A percentile compares a stretch with the other conserved stretches of the same genome.
These are phyloP conservation scores for Sinocyclocheilus maitianheensis DNA, from an alignment of 2,113 vertebrate species.

Conservation along the genomic window DNA sequence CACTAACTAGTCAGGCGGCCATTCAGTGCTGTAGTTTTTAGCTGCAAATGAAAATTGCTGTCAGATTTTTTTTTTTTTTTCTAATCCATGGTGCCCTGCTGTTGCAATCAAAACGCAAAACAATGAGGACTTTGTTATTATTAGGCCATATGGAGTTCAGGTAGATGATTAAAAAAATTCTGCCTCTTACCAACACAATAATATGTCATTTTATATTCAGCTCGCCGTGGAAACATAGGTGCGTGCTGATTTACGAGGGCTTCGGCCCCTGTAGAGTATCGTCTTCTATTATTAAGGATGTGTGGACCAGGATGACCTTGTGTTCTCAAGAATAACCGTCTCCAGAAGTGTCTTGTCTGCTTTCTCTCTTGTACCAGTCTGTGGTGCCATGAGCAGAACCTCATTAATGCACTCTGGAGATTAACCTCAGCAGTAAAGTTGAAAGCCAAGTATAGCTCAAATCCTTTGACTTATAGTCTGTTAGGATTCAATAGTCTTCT, in stretches of 20 bases:
- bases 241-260: neutral
- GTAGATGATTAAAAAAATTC: conserved; percentile 43
- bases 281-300: neutral
- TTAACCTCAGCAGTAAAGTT: conserved; percentile 42
- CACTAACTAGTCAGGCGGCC: neutral
- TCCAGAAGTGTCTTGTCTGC: conserved; percentile 12
- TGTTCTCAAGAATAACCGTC: neutral
- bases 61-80: neutral
- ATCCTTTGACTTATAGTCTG: conserved; percentile 26
- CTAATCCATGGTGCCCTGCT: conserved; percentile 32
- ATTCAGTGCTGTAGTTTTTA: conserved; percentile 46
- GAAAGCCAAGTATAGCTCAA: conserved; percentile 45
- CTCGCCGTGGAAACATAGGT: conserved; percentile 26
- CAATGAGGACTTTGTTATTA: conserved; percentile 73
- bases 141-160: conserved; percentile 62
- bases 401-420: conserved; percentile 36
- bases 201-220: conserved; percentile 13
- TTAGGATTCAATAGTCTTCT: conserved; percentile 23
- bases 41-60: conserved; percentile 55
- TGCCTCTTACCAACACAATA: neutral
- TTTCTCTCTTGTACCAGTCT: conserved; percentile 10
- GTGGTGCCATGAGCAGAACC: conserved; percentile 19
- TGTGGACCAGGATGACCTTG: neutral
- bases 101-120: conserved; percentile 62
- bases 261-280: neutral